phyloP scores from a whole-genome alignment of 1,140 invertebrate genomes.

The Lepidotrigona ventralis region DNA sequence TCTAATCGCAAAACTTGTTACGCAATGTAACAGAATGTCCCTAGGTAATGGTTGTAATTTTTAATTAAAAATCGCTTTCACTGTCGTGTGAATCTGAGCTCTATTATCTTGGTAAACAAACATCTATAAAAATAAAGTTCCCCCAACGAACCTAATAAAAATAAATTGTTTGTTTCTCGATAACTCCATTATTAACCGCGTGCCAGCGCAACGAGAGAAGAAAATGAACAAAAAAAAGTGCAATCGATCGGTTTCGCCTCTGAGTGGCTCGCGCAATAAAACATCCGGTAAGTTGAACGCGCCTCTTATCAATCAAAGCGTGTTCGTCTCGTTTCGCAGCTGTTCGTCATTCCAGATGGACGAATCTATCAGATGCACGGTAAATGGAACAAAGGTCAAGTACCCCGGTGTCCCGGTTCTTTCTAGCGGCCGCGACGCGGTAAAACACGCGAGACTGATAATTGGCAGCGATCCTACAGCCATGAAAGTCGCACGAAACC shows the following conservation, averaged over 20 bases:
- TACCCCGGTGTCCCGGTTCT: slow-evolving; percentile 38
- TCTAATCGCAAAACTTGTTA: no score
- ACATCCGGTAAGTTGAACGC: not conserved
- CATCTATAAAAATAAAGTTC: no score
- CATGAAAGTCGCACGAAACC: not conserved
- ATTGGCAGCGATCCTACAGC: slow-evolving; percentile 35
- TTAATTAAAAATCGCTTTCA: not conserved
- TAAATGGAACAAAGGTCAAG: slow-evolving; percentile 46
- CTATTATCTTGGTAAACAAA: no score
- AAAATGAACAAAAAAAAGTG: not conserved
- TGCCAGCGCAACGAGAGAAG: not conserved
- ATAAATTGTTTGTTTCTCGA: no score
- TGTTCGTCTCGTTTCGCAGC: not conserved
- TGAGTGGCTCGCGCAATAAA: not conserved
- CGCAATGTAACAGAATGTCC: not conserved
- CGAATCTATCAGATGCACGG: slow-evolving; percentile 9
- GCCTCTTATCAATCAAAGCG: not conserved
- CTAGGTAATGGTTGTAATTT: not conserved
- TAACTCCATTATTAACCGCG: not conserved
- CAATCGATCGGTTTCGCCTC: not conserved
- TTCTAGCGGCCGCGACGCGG: not conserved
- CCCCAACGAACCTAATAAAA: no score
- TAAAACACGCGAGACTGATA: slow-evolving; percentile 46
- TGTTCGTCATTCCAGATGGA: not conserved
- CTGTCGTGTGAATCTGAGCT: not conserved